Conservation (phyloP, 2,888 invertebrate genomes). For the Drosophila recens region DNA sequence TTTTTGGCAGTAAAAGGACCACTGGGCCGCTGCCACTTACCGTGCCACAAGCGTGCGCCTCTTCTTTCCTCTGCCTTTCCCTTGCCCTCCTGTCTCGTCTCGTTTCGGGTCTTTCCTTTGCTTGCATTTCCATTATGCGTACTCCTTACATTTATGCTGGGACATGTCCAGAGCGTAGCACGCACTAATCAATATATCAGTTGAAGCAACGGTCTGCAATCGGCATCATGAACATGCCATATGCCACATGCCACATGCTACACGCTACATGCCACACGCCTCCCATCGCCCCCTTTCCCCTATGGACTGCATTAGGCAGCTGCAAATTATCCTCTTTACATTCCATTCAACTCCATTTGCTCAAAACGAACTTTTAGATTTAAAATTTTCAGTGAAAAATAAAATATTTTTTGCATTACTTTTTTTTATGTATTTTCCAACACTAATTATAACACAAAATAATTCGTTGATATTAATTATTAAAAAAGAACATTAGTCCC, state of each 20-base stretch:
- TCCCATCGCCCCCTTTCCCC: background rate
- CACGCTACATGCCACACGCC: background rate
- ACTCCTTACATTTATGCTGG: conserved; percentile 27
- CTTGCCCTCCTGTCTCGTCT: background rate
- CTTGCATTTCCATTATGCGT: conserved; percentile 9
- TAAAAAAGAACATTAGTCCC: no score
- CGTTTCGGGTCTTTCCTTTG: no score
- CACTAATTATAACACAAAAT: background rate
- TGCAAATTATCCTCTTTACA: conserved; percentile 8
- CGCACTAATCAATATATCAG: conserved; percentile 47
- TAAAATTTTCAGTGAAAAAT: background rate
- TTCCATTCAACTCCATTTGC: conserved; percentile 5
- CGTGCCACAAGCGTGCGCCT: conserved; percentile 15
- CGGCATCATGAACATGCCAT: conserved; percentile 2
- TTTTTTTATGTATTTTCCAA: background rate
- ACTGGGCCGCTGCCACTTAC: conserved; percentile 49
- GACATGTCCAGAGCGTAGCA: conserved; percentile 24
- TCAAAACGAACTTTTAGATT: background rate
- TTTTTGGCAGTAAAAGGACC: conserved; percentile 54
- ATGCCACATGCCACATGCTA: no score
- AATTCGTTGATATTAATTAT: no score
- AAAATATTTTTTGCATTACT: background rate
- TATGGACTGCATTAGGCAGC: conserved; percentile 1
- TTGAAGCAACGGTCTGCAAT: conserved; percentile 25
- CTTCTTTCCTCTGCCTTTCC: background rate